Evolutionary conservation across 2,113 vertebrate genomes (phyloP), one percentile per base, ranked within the genome.

Genomic region (Pelusios castaneus): DNA sequence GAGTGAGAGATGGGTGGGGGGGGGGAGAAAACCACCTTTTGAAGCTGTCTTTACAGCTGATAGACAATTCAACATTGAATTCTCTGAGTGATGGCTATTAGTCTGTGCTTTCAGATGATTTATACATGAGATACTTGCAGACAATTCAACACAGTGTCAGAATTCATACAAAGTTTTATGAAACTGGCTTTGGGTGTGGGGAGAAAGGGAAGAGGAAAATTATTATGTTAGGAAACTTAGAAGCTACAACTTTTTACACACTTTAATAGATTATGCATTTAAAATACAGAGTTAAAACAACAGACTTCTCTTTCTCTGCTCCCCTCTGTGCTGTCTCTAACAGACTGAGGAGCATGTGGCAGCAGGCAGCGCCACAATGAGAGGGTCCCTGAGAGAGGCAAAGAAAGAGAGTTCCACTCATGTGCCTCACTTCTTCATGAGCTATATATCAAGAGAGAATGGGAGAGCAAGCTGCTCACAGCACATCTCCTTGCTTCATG

Each of bases 81-180:
- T 91, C 27, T 75, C 56, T 38, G 5, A 16, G 52, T 41, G 56
- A 56, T 7, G 0, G 7, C 2, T 41, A 82, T 24, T 70, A 76
- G 38, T 83, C 13, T 4, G 0, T 12, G 6, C 86, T 79, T 93
- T 83, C 29, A 75, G 79, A 60, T 75, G 76, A 80, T 86, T 94
- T 75, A 91, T 41, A 89, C 16, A 82, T 73, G 45, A 63, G 1
- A 11, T 89, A 95, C 94, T 94, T 93, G 9, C 52, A 80, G 78
- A 92, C 11, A 94, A 91, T 77, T 73, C 55, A 88, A 63, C 13
- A 10, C 17, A 76, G 84, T 11, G 31, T 2, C 0, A 22, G 14
- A 49, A 83, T 92, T 92, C 77, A 92, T 67, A 91, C 9, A 49
- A 89, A 93, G 25, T 84, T 93, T 97, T 82, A 52, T 38, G 84